Evolutionary conservation across 2,888 invertebrate genomes (phyloP), one percentile per base, ranked within the genome.

Genomic region (Cynaeus angustus): DNA sequence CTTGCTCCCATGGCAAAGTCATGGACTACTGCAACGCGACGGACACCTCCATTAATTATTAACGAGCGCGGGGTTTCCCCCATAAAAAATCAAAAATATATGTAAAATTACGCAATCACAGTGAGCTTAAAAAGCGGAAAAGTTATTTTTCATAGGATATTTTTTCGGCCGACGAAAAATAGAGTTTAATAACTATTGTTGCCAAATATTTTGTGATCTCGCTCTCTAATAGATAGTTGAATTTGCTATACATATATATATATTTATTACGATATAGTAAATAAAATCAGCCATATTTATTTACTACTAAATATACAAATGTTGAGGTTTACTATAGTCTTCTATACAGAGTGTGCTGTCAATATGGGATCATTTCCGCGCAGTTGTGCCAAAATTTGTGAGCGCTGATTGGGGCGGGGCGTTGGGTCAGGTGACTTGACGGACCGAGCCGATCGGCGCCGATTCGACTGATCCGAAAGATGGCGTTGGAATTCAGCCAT

Each of bases 1-100:
- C 87, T n/a, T 92, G 92, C 79, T 88, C 88, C 9, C 92, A 92
- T 77, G 92, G 91, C 3, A 85, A 83, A 56, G 86, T 88, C 64
- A 89, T 91, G 88, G 81, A 85, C 3, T 92, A 92, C 79, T 92
- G 92, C 77, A 72, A 66, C 33, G 50, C 37, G 64, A 70, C 67
- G 21, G 62, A 67, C 38, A 4, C 41, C 41, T 56, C 56, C n/a
- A 12, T 56, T 5, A 10, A 5, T 28, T 50, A n/a, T 14, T 10
- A 48, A 33, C 12, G 61, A 61, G 62, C 62, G 14, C 50, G 38
- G 48, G 62, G 37, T 14, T 26, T 4, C 30, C 12, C 59, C 59
- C 59, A 6, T 3, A 38, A 37, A 50, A 16, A 62, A 62, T 62
- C 62, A 62, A 62, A 21, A 62, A 59, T 14, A 9, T 21, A 43